These are phyloP conservation scores for Myopa tessellatipennis DNA, from an alignment of 2,888 invertebrate genomes.

Conservation along the genomic window DNA sequence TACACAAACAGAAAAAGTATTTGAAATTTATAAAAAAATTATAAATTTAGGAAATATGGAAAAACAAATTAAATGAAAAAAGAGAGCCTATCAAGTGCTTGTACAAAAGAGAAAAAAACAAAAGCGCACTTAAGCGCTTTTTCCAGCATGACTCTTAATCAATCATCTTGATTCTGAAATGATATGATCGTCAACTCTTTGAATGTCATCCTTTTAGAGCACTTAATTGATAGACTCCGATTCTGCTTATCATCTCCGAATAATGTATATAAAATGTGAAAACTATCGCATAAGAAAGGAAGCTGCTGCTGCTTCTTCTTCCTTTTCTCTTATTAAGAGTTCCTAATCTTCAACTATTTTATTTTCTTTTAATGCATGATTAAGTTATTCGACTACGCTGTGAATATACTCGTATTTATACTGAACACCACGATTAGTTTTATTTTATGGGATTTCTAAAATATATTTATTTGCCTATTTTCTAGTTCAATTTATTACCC, in stretches of 20 bases:
- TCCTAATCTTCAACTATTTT: not conserved
- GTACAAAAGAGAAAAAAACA: not conserved
- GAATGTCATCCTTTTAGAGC: too few relatives aligned
- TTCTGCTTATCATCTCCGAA: too few relatives aligned
- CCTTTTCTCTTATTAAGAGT: too few relatives aligned
- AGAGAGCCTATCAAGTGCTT: too few relatives aligned
- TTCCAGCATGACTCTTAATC: not conserved
- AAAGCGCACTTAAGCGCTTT: slow-evolving; percentile 4
- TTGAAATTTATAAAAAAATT: slow-evolving; percentile 11
- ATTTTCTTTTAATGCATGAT: not conserved
- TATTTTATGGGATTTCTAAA: not conserved
- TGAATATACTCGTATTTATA: not conserved
- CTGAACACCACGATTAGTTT: not conserved
- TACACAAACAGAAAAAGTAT: slow-evolving; percentile 7
- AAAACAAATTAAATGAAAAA: too few relatives aligned
- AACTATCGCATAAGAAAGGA: too few relatives aligned
- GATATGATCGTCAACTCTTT: too few relatives aligned
- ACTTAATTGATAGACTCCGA: too few relatives aligned
- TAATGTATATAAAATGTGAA: too few relatives aligned
- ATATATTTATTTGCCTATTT: not conserved
- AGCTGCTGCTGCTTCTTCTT: too few relatives aligned
- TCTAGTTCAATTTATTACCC: not conserved
- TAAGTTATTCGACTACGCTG: not conserved
- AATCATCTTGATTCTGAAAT: too few relatives aligned
- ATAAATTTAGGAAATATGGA: not conserved